Percentiles rank a stretch among this genome's conserved stretches.
Evolutionary conservation across 2,797 vertebrate genomes (phyloP).

Genomic region (Trichosurus vulpecula): DNA sequence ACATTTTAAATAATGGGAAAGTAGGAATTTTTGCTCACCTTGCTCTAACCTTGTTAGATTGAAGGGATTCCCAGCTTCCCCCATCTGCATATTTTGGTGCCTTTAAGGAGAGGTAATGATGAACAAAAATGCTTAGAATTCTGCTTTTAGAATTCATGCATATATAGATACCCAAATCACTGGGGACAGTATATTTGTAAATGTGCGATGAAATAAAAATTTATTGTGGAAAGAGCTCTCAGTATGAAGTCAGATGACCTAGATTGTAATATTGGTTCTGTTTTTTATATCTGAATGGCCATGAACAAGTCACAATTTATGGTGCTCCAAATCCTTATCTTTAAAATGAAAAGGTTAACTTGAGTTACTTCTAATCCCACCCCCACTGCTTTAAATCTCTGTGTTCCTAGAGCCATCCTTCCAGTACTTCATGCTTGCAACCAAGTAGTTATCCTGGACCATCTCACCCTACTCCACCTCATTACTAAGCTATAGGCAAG

Average conservation of each 20-base stretch:
- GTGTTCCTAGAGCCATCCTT: not conserved
- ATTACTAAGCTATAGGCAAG: not conserved
- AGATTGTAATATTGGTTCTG: not conserved
- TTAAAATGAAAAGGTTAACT: not conserved
- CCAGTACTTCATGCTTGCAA: not conserved
- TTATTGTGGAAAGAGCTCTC: not conserved
- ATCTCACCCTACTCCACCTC: accelerated
- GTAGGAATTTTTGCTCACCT: not conserved
- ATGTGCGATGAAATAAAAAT: not conserved
- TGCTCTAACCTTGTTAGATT: not conserved
- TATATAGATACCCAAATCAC: not conserved
- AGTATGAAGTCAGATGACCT: not conserved
- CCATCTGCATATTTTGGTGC: not conserved
- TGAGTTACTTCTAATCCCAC: not conserved
- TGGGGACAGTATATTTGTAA: not conserved
- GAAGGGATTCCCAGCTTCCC: not conserved
- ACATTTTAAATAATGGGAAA: not conserved
- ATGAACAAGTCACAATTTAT: not conserved
- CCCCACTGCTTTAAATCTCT: not conserved
- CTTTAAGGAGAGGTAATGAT: not conserved
- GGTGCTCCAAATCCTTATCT: not conserved
- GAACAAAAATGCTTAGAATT: not conserved
- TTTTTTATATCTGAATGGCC: not conserved
- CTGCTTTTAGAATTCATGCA: not conserved
- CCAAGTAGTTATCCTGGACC: not conserved